phyloP scores from a whole-genome alignment of 1,140 invertebrate species.

The Drosophila suzukii region DNA sequence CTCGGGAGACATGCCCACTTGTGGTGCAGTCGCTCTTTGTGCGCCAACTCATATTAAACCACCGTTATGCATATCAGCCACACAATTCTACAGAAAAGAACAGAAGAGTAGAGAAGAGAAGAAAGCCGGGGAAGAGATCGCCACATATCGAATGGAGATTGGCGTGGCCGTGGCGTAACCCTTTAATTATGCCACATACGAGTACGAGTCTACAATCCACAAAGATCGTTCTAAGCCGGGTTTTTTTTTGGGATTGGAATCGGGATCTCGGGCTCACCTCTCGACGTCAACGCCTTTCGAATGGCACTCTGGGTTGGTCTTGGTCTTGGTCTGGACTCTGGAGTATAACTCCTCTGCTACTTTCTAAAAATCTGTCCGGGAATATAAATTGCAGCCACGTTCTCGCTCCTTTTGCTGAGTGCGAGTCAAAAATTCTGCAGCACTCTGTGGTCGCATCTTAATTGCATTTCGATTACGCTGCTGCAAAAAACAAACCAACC shows the following conservation, averaged over 20 bases:
- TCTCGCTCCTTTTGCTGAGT: constrained; percentile 37
- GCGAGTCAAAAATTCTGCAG: constrained; percentile 49
- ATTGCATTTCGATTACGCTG: constrained; percentile 81
- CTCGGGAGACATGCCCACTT: constrained; percentile 70
- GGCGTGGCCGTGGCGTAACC: constrained; percentile 74
- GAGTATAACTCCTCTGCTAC: constrained; percentile 55
- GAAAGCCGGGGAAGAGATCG: constrained; percentile 27
- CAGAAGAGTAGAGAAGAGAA: constrained; percentile 1
- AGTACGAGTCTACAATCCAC: constrained; percentile 24
- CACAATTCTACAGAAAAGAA: constrained; percentile 51
- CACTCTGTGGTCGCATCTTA: constrained; percentile 62
- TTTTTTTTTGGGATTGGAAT: not conserved
- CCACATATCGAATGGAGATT: constrained; percentile 65
- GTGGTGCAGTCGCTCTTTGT: constrained; percentile 53
- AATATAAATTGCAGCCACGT: constrained; percentile 63
- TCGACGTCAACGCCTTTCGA: constrained; percentile 77
- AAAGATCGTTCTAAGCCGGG: constrained; percentile 32
- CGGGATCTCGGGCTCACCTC: constrained; percentile 22
- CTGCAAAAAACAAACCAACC: constrained; percentile 61
- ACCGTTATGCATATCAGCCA: constrained; percentile 79
- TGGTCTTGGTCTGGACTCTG: constrained; percentile 35
- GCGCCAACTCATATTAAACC: constrained; percentile 80
- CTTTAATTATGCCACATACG: constrained; percentile 75
- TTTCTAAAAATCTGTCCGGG: constrained; percentile 77
- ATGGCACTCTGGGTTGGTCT: constrained; percentile 64